These are phyloP conservation scores for Hydriomena furcata DNA, from an alignment of 2,888 invertebrate genomes.

Conservation along the genomic window DNA sequence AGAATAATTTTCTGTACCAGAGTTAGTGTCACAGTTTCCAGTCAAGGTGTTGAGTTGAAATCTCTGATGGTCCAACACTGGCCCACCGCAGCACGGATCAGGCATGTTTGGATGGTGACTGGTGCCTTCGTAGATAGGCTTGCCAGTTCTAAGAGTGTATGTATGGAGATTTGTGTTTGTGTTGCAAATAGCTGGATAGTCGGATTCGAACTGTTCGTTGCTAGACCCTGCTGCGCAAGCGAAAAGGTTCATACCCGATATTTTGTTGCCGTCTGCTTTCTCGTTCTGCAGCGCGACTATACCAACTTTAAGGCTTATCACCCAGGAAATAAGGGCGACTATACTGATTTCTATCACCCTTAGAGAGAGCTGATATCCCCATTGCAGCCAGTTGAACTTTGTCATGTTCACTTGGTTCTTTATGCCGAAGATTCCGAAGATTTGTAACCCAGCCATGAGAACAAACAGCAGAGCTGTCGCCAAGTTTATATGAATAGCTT, in stretches of 20 bases:
- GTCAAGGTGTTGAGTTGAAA: constrained; percentile 82
- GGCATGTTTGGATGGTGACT: constrained; percentile 71
- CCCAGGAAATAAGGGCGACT: constrained; percentile 93
- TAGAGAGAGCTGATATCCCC: constrained; percentile 94
- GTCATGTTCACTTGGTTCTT: constrained; percentile 80
- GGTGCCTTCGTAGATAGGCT: constrained; percentile 88
- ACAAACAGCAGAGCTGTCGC: constrained; percentile 93
- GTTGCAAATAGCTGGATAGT: constrained; percentile 93
- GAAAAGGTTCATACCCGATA: constrained; percentile 90
- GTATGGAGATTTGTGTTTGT: constrained; percentile 93
- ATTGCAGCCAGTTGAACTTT: constrained; percentile 94
- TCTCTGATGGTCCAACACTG: constrained; percentile 72
- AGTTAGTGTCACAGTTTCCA: constrained; percentile 84
- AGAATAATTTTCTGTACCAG: constrained; percentile 85
- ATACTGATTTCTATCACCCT: constrained; percentile 94
- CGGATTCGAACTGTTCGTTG: constrained; percentile 91
- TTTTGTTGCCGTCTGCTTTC: constrained; percentile 86
- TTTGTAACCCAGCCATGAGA: constrained; percentile 91
- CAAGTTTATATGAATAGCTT: constrained; percentile 95
- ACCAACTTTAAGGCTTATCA: constrained; percentile 89
- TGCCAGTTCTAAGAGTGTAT: constrained; percentile 90
- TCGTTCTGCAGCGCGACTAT: constrained; percentile 86
- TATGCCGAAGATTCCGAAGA: constrained; percentile 87
- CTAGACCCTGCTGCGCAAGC: constrained; percentile 93
- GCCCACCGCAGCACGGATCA: constrained; percentile 71